Evolutionary conservation across 2,797 vertebrate genomes (phyloP).

Genomic region (Phrynocephalus vlangalii): DNA sequence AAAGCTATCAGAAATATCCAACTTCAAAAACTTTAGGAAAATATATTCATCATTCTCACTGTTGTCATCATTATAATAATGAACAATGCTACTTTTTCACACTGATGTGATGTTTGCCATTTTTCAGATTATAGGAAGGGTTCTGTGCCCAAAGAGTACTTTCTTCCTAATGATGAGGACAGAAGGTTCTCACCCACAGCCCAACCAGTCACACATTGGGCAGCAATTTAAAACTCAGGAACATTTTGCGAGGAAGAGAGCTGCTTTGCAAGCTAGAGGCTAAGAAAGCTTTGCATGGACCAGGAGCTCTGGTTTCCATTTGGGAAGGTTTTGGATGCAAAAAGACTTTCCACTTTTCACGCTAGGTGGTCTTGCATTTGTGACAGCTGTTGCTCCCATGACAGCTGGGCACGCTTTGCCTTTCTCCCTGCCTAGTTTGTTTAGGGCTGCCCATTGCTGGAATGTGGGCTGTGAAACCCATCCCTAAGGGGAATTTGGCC

Average conservation of each 20-base stretch:
- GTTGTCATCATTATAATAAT: neutral
- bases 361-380: no score
- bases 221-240: neutral
- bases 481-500: no score
- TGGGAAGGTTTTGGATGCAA: no score
- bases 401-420: no score
- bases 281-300: neutral
- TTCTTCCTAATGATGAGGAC: neutral
- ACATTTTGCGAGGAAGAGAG: neutral
- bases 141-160: neutral
- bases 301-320: neutral
- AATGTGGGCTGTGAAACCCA: neutral
- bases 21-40: neutral
- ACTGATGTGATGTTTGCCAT: neutral
- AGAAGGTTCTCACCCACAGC: neutral
- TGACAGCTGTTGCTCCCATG: no score
- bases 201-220: no score
- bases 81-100: neutral
- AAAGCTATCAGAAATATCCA: neutral
- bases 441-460: neutral
- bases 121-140: neutral
- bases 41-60: neutral
- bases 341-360: no score
- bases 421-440: neutral
- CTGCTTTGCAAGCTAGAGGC: neutral